Conservation (phyloP, 2,888 invertebrate species). For the Lycia hirtaria region DNA sequence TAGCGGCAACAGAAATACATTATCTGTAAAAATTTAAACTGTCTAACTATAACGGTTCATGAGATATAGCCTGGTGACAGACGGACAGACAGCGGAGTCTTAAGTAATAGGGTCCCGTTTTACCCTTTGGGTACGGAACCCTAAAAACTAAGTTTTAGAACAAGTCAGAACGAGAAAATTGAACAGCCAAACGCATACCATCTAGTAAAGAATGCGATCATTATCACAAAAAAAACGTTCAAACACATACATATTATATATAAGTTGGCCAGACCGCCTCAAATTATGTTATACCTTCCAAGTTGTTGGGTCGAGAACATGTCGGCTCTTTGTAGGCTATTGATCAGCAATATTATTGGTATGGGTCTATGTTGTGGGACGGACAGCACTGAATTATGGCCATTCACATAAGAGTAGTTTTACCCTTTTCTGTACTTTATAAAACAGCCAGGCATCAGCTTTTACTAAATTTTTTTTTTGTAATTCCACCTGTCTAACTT, state of each 20-base stretch:
- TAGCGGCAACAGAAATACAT: too few relatives aligned
- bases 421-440: conserved; percentile 17
- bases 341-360: conserved; percentile 21
- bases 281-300: conserved; percentile 10
- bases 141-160: too few relatives aligned
- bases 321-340: conserved; percentile 13
- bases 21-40: too few relatives aligned
- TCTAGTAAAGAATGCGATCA: too few relatives aligned
- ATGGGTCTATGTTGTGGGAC: conserved; percentile 15
- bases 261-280: neutral
- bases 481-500: neutral
- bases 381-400: conserved; percentile 13
- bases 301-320: conserved; percentile 6
- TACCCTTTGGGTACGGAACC: too few relatives aligned
- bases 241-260: neutral
- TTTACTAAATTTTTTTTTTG: neutral
- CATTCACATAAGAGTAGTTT: conserved; percentile 10
- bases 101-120: too few relatives aligned
- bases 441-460: neutral
- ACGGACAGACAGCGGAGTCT: too few relatives aligned
- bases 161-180: too few relatives aligned
- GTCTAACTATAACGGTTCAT: too few relatives aligned
- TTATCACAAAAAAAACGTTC: neutral
- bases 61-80: too few relatives aligned
- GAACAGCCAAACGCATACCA: too few relatives aligned